Conservation (phyloP, 1,140 invertebrate genomes). For the Lepidostoma basale region DNA sequence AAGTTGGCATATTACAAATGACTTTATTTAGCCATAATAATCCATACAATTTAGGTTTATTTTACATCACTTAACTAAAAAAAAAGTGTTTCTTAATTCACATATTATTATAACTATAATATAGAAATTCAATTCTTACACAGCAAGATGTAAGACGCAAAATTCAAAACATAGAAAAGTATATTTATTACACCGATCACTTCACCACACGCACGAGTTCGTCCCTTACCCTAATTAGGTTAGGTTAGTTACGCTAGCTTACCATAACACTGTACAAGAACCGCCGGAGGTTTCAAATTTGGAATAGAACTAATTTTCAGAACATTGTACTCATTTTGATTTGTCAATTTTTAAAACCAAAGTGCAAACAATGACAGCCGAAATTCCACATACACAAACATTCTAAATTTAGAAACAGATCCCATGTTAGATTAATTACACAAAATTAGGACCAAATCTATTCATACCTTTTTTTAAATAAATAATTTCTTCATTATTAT, state of each 20-base stretch:
- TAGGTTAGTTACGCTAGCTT: constrained; percentile 2
- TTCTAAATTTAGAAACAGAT: too few relatives aligned
- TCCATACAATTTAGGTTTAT: constrained; percentile 44
- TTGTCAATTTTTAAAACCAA: too few relatives aligned
- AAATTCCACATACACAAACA: too few relatives aligned
- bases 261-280: neutral
- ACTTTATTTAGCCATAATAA: constrained; percentile 46
- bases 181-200: constrained; percentile 16
- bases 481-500: too few relatives aligned
- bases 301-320: too few relatives aligned
- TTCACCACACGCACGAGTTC: neutral
- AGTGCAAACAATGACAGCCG: too few relatives aligned
- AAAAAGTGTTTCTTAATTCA: constrained; percentile 36
- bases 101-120: constrained; percentile 36
- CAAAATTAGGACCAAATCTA: too few relatives aligned
- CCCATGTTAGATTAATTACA: too few relatives aligned
- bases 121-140: constrained; percentile 34
- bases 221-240: constrained; percentile 3
- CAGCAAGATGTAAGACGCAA: constrained; percentile 23
- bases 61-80: constrained; percentile 46
- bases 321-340: too few relatives aligned
- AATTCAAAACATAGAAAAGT: constrained; percentile 31
- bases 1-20: constrained; percentile 46
- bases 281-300: too few relatives aligned
- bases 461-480: too few relatives aligned